Percentiles rank a stretch among this genome's conserved stretches.
These are phyloP conservation scores for Pomatostomus ruficeps DNA, from an alignment of 2,113 vertebrate species.

Conservation along the genomic window DNA sequence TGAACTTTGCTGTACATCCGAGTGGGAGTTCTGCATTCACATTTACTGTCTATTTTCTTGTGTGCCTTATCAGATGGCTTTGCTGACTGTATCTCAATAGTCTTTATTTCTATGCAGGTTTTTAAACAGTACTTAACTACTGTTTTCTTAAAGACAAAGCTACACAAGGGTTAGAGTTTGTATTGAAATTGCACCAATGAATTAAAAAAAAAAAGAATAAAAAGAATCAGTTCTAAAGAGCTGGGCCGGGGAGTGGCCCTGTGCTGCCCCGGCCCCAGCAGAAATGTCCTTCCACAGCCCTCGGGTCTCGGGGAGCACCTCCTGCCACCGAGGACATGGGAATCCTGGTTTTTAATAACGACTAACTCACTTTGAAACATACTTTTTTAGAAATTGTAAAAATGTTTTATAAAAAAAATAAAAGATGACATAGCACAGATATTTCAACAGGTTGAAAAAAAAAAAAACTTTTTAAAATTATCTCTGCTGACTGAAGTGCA, in stretches of 20 bases:
- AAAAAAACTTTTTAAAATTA: slow-evolving; percentile 31
- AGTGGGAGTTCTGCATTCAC: slow-evolving; percentile 80
- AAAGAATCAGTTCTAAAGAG: slow-evolving; percentile 23
- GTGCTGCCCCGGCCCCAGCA: slow-evolving; percentile 45
- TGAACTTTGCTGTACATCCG: slow-evolving; percentile 78
- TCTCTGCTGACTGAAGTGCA: background rate
- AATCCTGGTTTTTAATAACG: slow-evolving; percentile 42
- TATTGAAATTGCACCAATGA: slow-evolving; percentile 64
- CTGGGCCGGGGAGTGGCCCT: slow-evolving; percentile 68
- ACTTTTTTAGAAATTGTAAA: slow-evolving; percentile 64
- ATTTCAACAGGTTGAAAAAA: slow-evolving; percentile 24
- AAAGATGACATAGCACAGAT: slow-evolving; percentile 27
- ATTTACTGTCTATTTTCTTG: slow-evolving; percentile 87
- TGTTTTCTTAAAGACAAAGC: slow-evolving; percentile 71
- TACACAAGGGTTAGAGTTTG: slow-evolving; percentile 72
- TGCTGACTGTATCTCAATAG: slow-evolving; percentile 81
- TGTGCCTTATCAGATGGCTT: slow-evolving; percentile 83
- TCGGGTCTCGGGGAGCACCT: background rate
- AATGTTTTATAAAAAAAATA: slow-evolving; percentile 64
- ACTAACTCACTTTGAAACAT: slow-evolving; percentile 35
- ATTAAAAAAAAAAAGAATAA: background rate
- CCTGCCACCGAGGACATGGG: background rate
- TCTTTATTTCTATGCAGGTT: slow-evolving; percentile 84
- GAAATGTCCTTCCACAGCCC: background rate
- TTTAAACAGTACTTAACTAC: slow-evolving; percentile 71